Base-by-base conservation (phyloP, 2,888 invertebrate species). In the Platycheirus albimanus region DNA sequence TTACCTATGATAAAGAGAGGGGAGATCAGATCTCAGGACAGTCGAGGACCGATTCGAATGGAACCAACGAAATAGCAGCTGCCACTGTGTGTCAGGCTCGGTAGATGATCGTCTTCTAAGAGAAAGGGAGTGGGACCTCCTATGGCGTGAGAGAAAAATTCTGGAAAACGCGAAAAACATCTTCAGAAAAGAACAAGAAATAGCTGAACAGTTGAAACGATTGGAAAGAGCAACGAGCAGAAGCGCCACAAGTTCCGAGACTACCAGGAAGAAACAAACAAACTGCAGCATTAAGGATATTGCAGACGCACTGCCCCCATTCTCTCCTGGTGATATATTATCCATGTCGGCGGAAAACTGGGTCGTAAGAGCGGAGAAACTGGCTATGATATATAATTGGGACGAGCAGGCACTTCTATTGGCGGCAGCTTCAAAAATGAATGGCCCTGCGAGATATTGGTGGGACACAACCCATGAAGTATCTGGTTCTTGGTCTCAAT, bases 381-480 rank as follows among this genome's bases (percentile, higher is more conserved):
- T 45, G 17, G 10, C 36, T n/a, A 36, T 36, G 11, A 64, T 49
- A 33, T 64, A 64, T 5, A 49, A 64, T 15, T 36, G 36, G 47
- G 43, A 64, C 28, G 64, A 64, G 33, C 47, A 49, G 36, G 49
- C 45, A n/a, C n/a, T n/a, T n/a, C n/a, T n/a, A n/a, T n/a, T n/a
- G n/a, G n/a, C n/a, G n/a, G n/a, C n/a, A n/a, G 4, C 41, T 41
- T 63, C 3, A 15, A n/a, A n/a, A n/a, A n/a, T n/a, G n/a, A n/a
- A n/a, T n/a, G n/a, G n/a, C n/a, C n/a, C n/a, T n/a, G n/a, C n/a
- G n/a, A n/a, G n/a, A n/a, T n/a, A n/a, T n/a, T n/a, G 24, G 54
- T 69, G 45, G 67, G 54, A 54, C 24, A 69, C 56, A 15, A 20
- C 43, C 5, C 45, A 54, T 45, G 54, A 56, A 30, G 10, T 36